A percentile compares a stretch with the other conserved stretches of the same genome.
Conservation (phyloP, 2,797 vertebrate species). For the Epinephelus awoara region DNA sequence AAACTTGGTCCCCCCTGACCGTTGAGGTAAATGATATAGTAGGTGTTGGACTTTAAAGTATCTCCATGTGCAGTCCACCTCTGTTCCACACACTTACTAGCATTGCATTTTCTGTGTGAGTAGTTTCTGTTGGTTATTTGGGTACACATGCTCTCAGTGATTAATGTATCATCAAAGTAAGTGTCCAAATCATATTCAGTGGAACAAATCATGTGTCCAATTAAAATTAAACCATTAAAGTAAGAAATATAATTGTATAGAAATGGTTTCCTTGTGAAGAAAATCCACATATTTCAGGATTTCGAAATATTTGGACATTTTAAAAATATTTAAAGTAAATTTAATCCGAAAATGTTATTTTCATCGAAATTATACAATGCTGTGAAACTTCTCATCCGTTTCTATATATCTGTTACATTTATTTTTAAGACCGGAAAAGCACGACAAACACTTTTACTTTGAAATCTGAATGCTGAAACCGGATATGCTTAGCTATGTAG, state of each 20-base stretch:
- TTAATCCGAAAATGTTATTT: neutral
- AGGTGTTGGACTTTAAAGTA: neutral
- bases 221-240: neutral
- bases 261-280: neutral
- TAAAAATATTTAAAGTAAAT: neutral
- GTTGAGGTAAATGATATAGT: neutral
- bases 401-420: neutral
- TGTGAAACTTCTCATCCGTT: too few species aligned
- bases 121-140: neutral
- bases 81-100: neutral
- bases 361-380: neutral
- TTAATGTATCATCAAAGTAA: neutral
- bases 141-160: neutral
- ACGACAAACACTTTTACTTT: constrained; percentile 46
- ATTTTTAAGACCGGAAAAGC: constrained; percentile 47
- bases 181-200: neutral
- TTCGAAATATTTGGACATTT: neutral
- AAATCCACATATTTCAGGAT: neutral
- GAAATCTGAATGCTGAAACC: constrained; percentile 39
- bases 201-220: neutral
- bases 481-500: constrained; percentile 27
- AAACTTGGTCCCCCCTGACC: neutral
- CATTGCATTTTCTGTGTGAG: neutral
- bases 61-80: neutral
- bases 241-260: neutral